phyloP scores from a whole-genome alignment of 2,113 vertebrate genomes.

The Neogale vison region DNA sequence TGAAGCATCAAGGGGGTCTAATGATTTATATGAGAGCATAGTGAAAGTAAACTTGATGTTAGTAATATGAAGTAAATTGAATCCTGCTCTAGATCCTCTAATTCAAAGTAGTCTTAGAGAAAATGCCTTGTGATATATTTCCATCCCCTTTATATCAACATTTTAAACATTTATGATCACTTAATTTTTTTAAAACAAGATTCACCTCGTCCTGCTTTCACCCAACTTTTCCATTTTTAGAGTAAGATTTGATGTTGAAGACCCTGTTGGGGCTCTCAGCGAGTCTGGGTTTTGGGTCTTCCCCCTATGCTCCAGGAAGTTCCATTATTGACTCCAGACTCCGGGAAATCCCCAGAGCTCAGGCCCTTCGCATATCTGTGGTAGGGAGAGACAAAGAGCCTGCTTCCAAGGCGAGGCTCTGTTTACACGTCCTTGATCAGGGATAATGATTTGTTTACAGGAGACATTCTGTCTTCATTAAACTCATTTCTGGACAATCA shows the following conservation, averaged over 20 bases:
- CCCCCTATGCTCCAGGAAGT: constrained; percentile 41
- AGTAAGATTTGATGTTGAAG: neutral
- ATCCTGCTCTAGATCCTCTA: neutral
- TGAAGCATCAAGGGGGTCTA: neutral
- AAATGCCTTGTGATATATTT: neutral
- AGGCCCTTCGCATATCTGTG: constrained; percentile 2
- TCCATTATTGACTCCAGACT: constrained; percentile 61
- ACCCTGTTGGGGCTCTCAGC: neutral
- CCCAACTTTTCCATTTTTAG: neutral
- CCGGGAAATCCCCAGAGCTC: constrained; percentile 22
- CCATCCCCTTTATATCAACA: neutral
- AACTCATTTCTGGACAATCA: constrained; percentile 69
- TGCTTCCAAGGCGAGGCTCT: constrained; percentile 58
- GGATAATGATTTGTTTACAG: constrained; percentile 72
- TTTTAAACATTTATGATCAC: neutral
- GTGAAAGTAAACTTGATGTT: neutral
- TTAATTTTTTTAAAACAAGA: neutral
- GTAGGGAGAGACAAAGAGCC: constrained; percentile 55
- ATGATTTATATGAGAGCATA: neutral
- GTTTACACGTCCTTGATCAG: constrained; percentile 71
- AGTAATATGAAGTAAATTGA: neutral
- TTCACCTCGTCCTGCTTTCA: neutral
- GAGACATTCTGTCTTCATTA: constrained; percentile 75
- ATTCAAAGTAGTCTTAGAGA: neutral
- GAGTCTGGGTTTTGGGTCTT: neutral